These are phyloP conservation scores for Diarsia dahlii DNA, from an alignment of 2,888 invertebrate genomes.

Conservation along the genomic window DNA sequence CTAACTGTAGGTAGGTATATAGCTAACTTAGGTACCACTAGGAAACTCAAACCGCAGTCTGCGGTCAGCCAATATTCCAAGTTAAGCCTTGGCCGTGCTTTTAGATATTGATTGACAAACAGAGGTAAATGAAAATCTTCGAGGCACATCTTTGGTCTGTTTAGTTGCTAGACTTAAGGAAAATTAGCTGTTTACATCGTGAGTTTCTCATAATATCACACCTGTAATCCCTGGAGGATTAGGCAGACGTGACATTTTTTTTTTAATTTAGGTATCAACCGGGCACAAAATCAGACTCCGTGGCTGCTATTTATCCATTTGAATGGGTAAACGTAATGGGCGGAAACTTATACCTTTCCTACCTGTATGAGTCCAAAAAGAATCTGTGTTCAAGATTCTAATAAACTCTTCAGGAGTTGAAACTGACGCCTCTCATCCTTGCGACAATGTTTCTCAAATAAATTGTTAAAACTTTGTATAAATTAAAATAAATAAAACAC, in stretches of 20 bases:
- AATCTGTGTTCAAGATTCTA: no score
- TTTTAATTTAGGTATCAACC: no score
- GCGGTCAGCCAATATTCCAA: not conserved
- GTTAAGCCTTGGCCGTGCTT: not conserved
- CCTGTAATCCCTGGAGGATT: not conserved
- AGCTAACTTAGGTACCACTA: not conserved
- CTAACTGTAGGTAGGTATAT: not conserved
- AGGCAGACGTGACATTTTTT: no score
- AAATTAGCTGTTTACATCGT: not conserved
- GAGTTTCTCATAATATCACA: not conserved
- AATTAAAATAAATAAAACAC: not conserved
- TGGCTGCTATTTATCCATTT: no score
- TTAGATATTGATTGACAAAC: not conserved
- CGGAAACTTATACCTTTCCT: no score
- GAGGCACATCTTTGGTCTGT: not conserved
- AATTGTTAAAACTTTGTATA: no score
- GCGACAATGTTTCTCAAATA: no score
- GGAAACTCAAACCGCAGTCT: conserved; percentile 11
- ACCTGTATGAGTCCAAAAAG: no score
- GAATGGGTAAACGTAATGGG: no score
- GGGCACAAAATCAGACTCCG: no score
- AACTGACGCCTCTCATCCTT: no score
- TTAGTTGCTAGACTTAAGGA: not conserved
- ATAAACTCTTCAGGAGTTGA: no score
- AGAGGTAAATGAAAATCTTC: not conserved